Evolutionary conservation across 2,888 invertebrate genomes (phyloP), one percentile per base, ranked within the genome.

Genomic region (Lasius platythorax): DNA sequence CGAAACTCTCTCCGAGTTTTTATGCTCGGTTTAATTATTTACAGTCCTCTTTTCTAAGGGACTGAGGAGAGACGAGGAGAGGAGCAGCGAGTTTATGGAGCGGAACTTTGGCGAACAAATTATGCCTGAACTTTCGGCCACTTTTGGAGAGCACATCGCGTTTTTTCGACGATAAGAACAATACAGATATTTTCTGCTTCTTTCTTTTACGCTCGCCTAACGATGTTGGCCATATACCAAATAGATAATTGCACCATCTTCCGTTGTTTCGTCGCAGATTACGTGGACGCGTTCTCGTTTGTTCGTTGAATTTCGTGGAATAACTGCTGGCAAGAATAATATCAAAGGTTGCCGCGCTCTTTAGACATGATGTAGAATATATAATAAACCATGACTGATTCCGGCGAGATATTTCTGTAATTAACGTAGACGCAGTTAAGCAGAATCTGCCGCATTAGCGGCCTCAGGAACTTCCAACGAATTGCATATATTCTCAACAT

Each of bases 11-110:
- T 88, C 81, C 78, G 86, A 92, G 87, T 92, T 91, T 53, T 92
- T 89, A 90, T 85, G 88, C 85, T 84, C 84, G 84, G 75, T 92
- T 93, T 91, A 91, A 93, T 93, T 91, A 93, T 90, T 91, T 89
- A 83, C 85, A 87, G 86, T 83, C 79, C 82, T 86, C 63, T 82
- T 86, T 89, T 81, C 61, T 43, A 46, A 63, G 43, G 40, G 67
- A 64, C 61, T 4, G 61, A 28, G 61, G 15, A 50, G 46, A 73
- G 64, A 56, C 18, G n/a, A 37, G 33, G 64, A 37, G 11, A 56
- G 18, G 12, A 46, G 87, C 72, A 85, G 73, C 74, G 85, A 87
- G 85, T 92, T 92, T 92, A 93, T 88, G 91, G 81, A 70, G 86
- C 90, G 90, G 85, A 92, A 93, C 92, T 90, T 90, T 87, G 87